Base-by-base conservation (phyloP, 2,113 vertebrate species). In the Glaucidium brasilianum region DNA sequence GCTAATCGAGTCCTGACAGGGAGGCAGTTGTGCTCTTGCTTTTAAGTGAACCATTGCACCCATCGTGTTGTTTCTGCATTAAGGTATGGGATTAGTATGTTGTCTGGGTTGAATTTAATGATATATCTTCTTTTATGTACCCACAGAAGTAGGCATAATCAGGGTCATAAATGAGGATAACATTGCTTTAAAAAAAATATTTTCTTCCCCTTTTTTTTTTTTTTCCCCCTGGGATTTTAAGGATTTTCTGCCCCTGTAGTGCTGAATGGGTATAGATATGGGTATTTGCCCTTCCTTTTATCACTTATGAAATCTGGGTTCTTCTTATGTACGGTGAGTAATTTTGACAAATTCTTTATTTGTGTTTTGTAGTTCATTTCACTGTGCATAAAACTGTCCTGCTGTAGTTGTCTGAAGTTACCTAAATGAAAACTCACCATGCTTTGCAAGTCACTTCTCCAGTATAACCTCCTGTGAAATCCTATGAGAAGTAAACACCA, bases 21-120 rank as follows among this genome's bases (percentile, higher is more conserved):
- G 12, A 17, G 16, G 4, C 2, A 4, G 20, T 27, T 37, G 19
- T 27, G 66, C 26, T 23, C 0, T 4, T n/a, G 37, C 23, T 63
- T 76, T 59, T 12, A 16, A 29, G 34, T 1, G 4, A 15, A 4
- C 6, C 9, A 3, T 17, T 37, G 41, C 3, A 1, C 1, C 15
- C 9, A 0, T 0, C 0, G 2, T 3, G 12, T 6, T 37, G 15
- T 11, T 2, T 8, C 19, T 50, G 19, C 7, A 0, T 32, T 15
- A 3, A 77, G 47, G 12, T 5, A 12, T 19, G 37, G 32, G 25
- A 9, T 41, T 35, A 1, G 11, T 11, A 2, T 60, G 12, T 9
- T 55, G 5, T 1, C 23, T 45, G 50, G 15, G 10, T 2, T 52
- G 76, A 68, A 43, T 5, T 6, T 22, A 21, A 12, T 30, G 52